Conservation (phyloP, 1,140 invertebrate species). For the Drosophila mojavensis region DNA sequence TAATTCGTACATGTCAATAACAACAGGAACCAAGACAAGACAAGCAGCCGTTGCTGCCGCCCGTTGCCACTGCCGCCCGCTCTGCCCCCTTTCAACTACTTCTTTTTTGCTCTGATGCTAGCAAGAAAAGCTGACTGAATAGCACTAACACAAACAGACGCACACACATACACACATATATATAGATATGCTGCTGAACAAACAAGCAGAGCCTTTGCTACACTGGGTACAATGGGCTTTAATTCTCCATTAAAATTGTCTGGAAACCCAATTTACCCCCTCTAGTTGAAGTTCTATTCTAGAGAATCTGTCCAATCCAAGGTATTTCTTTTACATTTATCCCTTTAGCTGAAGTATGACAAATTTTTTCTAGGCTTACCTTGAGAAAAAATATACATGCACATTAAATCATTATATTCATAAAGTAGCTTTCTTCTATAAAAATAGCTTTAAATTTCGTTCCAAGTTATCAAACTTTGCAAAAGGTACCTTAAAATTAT, state of each 20-base stretch:
- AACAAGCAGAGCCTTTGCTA: constrained; percentile 36
- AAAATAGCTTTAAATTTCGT: too few species aligned
- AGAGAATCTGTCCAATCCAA: too few species aligned
- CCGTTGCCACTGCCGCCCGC: neutral
- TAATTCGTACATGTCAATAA: constrained; percentile 84
- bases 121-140: constrained; percentile 39
- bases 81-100: neutral
- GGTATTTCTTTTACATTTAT: too few species aligned
- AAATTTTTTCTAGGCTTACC: too few species aligned
- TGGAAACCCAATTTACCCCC: too few species aligned
- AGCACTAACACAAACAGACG: constrained; percentile 16
- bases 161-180: constrained; percentile 18
- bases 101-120: constrained; percentile 28
- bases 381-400: too few species aligned
- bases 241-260: neutral
- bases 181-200: constrained; percentile 29
- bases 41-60: constrained; percentile 46
- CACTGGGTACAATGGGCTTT: constrained; percentile 33
- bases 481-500: too few species aligned
- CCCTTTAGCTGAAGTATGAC: too few species aligned
- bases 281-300: neutral
- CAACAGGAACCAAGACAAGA: constrained; percentile 77
- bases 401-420: too few species aligned
- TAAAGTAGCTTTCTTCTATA: too few species aligned
- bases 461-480: too few species aligned